These are phyloP conservation scores for Tangara arthus DNA, from an alignment of 2,797 vertebrate species.

Conservation along the genomic window DNA sequence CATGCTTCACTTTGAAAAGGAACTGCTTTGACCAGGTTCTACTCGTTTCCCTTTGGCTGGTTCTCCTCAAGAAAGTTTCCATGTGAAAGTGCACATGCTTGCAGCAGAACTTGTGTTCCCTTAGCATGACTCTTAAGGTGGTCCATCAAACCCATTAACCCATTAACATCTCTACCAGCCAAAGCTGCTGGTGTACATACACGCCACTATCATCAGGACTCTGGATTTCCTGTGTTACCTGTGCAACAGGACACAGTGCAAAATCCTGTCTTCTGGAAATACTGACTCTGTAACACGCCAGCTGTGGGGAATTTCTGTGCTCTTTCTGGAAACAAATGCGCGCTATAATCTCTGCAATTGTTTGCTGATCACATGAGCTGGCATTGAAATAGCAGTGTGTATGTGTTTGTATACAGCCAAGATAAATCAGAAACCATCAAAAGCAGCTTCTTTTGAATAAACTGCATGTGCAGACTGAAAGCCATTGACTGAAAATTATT, in stretches of 20 bases:
- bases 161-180: neutral
- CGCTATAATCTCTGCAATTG: neutral
- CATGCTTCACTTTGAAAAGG: neutral
- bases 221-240: neutral
- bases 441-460: neutral
- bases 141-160: neutral
- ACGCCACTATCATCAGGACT: neutral
- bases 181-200: neutral
- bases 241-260: neutral
- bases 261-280: neutral
- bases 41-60: neutral
- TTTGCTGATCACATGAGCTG: neutral
- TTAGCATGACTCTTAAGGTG: neutral
- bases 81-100: neutral
- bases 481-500: neutral
- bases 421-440: neutral
- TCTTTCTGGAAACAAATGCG: neutral
- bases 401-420: neutral
- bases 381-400: neutral
- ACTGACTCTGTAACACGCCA: neutral
- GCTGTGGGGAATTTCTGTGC: accelerated
- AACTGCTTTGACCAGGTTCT: neutral
- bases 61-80: neutral
- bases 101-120: neutral
- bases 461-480: neutral